A percentile compares a stretch with the other conserved stretches of the same genome.
phyloP scores from a whole-genome alignment of 2,113 vertebrate genomes.

The Urocolius indicus region DNA sequence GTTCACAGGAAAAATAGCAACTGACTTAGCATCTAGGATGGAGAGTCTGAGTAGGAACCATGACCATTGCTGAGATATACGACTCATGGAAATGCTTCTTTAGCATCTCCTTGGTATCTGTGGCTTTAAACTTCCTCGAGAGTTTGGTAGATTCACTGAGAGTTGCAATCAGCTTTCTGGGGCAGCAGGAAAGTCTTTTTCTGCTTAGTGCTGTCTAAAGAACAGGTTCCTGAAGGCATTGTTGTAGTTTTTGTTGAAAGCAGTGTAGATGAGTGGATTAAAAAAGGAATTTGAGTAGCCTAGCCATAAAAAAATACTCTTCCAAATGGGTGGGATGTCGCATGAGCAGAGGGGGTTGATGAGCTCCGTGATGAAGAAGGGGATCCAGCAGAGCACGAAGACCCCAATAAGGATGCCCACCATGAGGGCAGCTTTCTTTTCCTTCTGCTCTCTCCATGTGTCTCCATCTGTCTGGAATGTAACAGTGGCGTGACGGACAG shows the following conservation, averaged over 20 bases:
- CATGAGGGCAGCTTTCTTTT: slow-evolving; percentile 92
- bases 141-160: not conserved
- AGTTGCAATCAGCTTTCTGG: not conserved
- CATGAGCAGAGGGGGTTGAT: slow-evolving; percentile 90
- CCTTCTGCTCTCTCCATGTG: slow-evolving; percentile 93
- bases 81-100: fast-evolving
- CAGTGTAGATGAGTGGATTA: slow-evolving; percentile 96
- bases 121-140: not conserved
- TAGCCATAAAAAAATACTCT: slow-evolving; percentile 97
- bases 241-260: slow-evolving; percentile 98
- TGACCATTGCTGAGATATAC: not conserved
- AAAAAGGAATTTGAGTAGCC: slow-evolving; percentile 99
- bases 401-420: slow-evolving; percentile 96
- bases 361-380: slow-evolving; percentile 96
- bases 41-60: not conserved
- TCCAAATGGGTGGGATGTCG: slow-evolving; percentile 91
- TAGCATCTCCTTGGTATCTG: not conserved
- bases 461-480: slow-evolving; percentile 93
- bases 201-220: slow-evolving; percentile 84
- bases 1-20: not conserved
- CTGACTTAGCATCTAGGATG: not conserved
- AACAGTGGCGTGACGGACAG: slow-evolving; percentile 86
- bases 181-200: not conserved
- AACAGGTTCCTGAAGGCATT: slow-evolving; percentile 93
- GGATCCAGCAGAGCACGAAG: slow-evolving; percentile 96